Evolutionary conservation across 2,888 invertebrate genomes (phyloP), one percentile per base, ranked within the genome.

Genomic region (Eilema depressum): DNA sequence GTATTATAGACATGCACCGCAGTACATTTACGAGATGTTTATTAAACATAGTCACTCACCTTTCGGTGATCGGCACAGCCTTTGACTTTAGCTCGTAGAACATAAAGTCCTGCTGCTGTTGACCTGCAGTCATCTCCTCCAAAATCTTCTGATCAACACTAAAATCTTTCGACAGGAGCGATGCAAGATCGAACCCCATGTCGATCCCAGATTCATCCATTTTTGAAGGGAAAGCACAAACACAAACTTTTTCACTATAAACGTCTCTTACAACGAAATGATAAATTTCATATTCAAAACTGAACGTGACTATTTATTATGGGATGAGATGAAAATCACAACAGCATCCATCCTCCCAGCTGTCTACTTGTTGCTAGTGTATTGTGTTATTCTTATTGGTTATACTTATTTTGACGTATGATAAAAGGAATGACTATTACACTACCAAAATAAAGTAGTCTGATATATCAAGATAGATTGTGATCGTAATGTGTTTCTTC

Each of bases 191-290:
- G 86, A 96, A 96, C 75, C 95, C 96, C 96, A 96, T 96, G 85
- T 96, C 96, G 82, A 96, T 96, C 79, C 96, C 96, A 83, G 96
- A 96, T 89, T 96, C 96, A 91, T 96, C 96, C 96, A 96, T 96
- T 88, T 89, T 93, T 82, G 74, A 86, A 86, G 84, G 85, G 37
- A 66, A 73, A 68, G 69, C 82, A 82, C 82, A 75, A 78, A 74
- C 82, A 82, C 81, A 73, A 76, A 77, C 90, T 85, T 88, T 90
- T 86, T 83, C 94, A 93, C 93, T 88, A 77, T 80, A 80, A 85
- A 84, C 82, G 79, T 83, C 76, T 81, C 74, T 84, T 85, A 81
- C 79, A 82, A 79, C 81, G 78, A 78, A 79, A 84, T 83, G 80
- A 83, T 85, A 86, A 86, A 78, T 86, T 80, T 83, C 92, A 93